Evolutionary conservation across 2,888 invertebrate genomes (phyloP).

Genomic region (Stramonita haemastoma): DNA sequence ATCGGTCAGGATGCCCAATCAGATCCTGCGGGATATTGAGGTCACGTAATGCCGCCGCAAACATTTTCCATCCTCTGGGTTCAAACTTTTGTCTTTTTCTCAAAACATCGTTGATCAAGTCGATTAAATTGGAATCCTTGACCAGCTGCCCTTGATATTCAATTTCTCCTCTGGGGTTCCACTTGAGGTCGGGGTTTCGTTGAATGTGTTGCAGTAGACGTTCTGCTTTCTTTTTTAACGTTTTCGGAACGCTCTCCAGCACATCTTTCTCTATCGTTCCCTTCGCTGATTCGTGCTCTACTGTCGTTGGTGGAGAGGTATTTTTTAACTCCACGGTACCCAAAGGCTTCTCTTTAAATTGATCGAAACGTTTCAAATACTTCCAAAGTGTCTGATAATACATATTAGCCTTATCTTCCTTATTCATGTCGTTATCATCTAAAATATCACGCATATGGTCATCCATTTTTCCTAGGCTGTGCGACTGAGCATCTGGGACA

Average conservation of each 20-base stretch:
- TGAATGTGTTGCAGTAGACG: neutral
- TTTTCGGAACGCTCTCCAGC: neutral
- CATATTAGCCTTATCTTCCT: conserved; percentile 4
- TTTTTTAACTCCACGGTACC: neutral
- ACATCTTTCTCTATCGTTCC: neutral
- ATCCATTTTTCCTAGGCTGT: neutral
- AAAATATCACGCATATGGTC: neutral
- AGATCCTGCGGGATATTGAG: no score
- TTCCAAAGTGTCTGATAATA: neutral
- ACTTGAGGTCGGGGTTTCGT: neutral
- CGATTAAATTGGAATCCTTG: neutral
- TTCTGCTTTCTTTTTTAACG: neutral
- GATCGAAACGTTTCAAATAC: conserved; percentile 11
- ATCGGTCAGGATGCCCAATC: no score
- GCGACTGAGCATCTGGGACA: neutral
- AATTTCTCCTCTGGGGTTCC: neutral
- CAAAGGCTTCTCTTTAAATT: neutral
- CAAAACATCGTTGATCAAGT: neutral
- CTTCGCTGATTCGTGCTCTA: neutral
- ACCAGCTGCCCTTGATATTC: neutral
- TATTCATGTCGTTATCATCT: neutral
- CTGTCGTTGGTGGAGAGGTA: neutral
- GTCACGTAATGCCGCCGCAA: no score
- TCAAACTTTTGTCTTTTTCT: neutral
- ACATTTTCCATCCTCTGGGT: neutral